Base-by-base conservation (phyloP, 2,888 invertebrate species). In the Hyposoter didymator region DNA sequence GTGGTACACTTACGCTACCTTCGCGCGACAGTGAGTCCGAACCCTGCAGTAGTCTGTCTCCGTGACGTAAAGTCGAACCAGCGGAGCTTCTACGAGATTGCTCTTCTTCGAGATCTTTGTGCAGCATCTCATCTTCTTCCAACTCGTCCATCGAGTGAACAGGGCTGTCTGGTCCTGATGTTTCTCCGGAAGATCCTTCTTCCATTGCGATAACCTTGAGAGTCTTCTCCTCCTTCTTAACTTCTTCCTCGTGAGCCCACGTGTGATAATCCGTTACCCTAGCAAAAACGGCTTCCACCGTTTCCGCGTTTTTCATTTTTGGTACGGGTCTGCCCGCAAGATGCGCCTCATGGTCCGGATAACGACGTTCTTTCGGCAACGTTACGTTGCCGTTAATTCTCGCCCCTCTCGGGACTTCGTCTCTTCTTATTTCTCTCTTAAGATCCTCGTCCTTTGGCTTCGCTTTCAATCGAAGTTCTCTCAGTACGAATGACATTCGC, bases 151-250 rank as follows among this genome's bases (percentile, higher is more conserved):
- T 96, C 90, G 97, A 97, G 7, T 96, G 96, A 2, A 93, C 94
- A 14, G 98, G 98, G 92, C 97, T 97, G 90, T 98, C 98, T 0
- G 98, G 98, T 0, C 98, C 98, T 10, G 98, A 98, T 17, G 98
- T 98, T 90, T 97, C 97, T 1, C 98, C 98, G 0, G 98, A 98
- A 12, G 97, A 97, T 74, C 95, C 95, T 52, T 95, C 96, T 32
- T 94, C 96, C 89, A 90, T 91, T n/a, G 90, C 79, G 14, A 89
- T 85, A 0, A 90, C 89, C 8, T 88, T 81, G n/a, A 87, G 82
- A 49, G 90, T 90, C 79, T 88, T 89, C 66, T 93, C 94, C 72
- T 91, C 91, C 74, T 91, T 91, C 82, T 91, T 92, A 1, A 90
- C 90, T 82, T 94, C 94, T 85, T 94, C 92, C 75, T 94, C 92